Evolutionary conservation across 2,888 invertebrate genomes (phyloP), one percentile per base, ranked within the genome.

Genomic region (Mesopsocus fuscifrons): DNA sequence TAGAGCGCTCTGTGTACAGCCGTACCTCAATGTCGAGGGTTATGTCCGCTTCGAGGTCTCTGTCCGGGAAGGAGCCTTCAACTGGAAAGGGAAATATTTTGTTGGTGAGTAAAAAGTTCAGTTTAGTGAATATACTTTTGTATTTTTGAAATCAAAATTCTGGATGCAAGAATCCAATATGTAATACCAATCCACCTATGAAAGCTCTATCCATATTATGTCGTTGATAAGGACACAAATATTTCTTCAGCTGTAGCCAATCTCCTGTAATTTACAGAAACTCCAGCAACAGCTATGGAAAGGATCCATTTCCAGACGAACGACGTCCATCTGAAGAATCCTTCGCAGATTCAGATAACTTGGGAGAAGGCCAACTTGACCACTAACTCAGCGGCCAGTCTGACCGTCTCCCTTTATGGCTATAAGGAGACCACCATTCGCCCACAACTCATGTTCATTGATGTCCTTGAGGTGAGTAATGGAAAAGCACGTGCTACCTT

Each of bases 291-390:
- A 1, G 85, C 89, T 0, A 71, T 82, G 1, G 85, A 88, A 57
- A 79, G 77, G 55, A 84, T 92, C 44, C 81, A 77, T 63, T 85
- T 89, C 59, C 67, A 75, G 32, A 77, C 74, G 44, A 72, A 75
- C 49, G 68, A 74, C 22, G 71, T 83, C 3, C 78, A 84, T 53
- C 69, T 80, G 53, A 72, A 73, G 45, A 67, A 72, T 47, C 87
- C 88, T 0, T 65, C 69, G 3, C 74, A 79, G 56, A 70, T 92
- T 41, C 72, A 69, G 54, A 77, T 91, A 41, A 74, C 75, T 15
- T 92, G 91, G 91, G 76, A 81, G 53, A 73, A 74, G 22, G 75
- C 74, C 55, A 89, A 91, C 64, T 76, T 92, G 57, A 88, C 89
- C 0, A 72, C 73, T 30, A 84, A 83, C 56, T 63, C 71, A 26